phyloP scores from a whole-genome alignment of 2,888 invertebrate genomes.

The Andrena marginata region DNA sequence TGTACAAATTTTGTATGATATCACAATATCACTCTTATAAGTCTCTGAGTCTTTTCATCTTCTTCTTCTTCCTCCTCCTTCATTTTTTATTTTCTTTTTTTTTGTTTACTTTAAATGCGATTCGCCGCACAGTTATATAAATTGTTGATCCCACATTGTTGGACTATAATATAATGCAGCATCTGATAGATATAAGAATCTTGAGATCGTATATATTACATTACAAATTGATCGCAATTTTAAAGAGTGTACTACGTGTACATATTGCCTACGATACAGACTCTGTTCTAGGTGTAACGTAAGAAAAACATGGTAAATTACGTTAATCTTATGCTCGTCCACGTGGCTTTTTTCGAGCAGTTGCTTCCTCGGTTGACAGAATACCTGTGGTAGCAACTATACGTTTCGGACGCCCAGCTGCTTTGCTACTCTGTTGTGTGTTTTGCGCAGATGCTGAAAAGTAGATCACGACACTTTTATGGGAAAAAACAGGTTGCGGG shows the following conservation, averaged over 20 bases:
- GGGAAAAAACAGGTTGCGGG: neutral
- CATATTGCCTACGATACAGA: conserved; percentile 80
- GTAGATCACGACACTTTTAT: conserved; percentile 6
- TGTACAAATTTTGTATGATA: conserved; percentile 76
- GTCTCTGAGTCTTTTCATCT: conserved; percentile 64
- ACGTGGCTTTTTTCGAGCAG: conserved; percentile 82
- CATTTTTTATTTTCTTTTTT: neutral
- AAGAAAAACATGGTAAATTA: conserved; percentile 62
- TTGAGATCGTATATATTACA: conserved; percentile 74
- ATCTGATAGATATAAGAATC: conserved; percentile 72
- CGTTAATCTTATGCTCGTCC: conserved; percentile 80
- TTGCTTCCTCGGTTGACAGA: conserved; percentile 75
- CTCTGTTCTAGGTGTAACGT: conserved; percentile 74
- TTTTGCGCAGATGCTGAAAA: conserved; percentile 74
- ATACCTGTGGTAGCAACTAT: conserved; percentile 71
- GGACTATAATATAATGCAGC: conserved; percentile 75
- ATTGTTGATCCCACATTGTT: conserved; percentile 75
- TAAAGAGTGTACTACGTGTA: conserved; percentile 74
- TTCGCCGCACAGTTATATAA: conserved; percentile 70
- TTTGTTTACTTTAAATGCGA: conserved; percentile 63
- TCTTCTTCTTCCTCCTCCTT: conserved; percentile 35
- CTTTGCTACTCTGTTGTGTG: conserved; percentile 75
- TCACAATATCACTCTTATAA: conserved; percentile 72
- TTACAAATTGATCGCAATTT: conserved; percentile 72
- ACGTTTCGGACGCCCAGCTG: conserved; percentile 81